Conservation (phyloP, 2,797 vertebrate species). For the Cuculus canorus region DNA sequence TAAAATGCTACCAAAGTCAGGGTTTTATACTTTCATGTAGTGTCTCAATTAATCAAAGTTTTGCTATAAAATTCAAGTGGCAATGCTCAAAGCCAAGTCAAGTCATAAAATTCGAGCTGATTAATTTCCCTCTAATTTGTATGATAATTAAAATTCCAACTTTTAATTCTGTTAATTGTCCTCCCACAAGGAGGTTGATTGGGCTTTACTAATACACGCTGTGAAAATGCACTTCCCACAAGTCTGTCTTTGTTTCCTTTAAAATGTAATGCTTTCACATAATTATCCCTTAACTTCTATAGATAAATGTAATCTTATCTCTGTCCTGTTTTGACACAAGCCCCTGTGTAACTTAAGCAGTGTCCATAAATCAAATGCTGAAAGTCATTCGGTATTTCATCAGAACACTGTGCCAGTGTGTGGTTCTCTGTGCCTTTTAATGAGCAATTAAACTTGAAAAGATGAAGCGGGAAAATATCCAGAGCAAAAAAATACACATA, state of each 20-base stretch:
- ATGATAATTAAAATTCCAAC: slow-evolving; percentile 82
- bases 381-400: slow-evolving; percentile 66
- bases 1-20: slow-evolving; percentile 55
- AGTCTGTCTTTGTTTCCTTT: slow-evolving; percentile 69
- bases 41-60: slow-evolving; percentile 80
- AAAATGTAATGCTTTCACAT: slow-evolving; percentile 29
- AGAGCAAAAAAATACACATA: background rate
- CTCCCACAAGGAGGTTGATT: slow-evolving; percentile 79
- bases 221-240: slow-evolving; percentile 63
- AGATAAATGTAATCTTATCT: slow-evolving; percentile 68
- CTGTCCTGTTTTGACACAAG: slow-evolving; percentile 45
- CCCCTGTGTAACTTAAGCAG: background rate
- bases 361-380: slow-evolving; percentile 65
- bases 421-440: slow-evolving; percentile 47
- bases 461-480: background rate
- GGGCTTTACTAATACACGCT: slow-evolving; percentile 65
- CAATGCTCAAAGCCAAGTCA: slow-evolving; percentile 61
- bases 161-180: slow-evolving; percentile 80
- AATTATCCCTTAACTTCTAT: slow-evolving; percentile 64
- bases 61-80: slow-evolving; percentile 66
- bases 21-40: slow-evolving; percentile 67
- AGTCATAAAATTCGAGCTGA: slow-evolving; percentile 74
- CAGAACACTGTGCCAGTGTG: background rate
- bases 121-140: slow-evolving; percentile 83
- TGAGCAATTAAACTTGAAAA: slow-evolving; percentile 60